These are phyloP conservation scores for Vesta saturnalis DNA, from an alignment of 2,888 invertebrate species.

Conservation along the genomic window DNA sequence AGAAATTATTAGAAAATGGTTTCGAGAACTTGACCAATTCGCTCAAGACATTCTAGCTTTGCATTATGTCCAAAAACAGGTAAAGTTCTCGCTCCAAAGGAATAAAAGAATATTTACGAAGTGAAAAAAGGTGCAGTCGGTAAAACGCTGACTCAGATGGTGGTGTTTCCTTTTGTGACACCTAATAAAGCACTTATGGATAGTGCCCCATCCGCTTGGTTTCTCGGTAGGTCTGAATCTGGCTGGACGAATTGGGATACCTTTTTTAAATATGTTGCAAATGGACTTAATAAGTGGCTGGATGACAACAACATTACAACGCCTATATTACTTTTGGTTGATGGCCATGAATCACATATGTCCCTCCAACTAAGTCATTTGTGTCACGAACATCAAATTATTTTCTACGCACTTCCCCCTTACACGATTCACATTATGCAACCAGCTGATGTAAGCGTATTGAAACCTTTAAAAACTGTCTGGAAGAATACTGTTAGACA, in stretches of 20 bases:
- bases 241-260: slow-evolving; percentile 46
- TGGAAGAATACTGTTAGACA: not conserved
- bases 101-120: too few relatives aligned
- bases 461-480: not conserved
- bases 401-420: not conserved
- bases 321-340: slow-evolving; percentile 45
- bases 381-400: too few relatives aligned
- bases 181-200: slow-evolving; percentile 27
- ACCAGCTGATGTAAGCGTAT: not conserved
- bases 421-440: not conserved
- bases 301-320: slow-evolving; percentile 31
- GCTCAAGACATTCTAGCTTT: not conserved
- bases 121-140: too few relatives aligned
- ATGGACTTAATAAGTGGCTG: too few relatives aligned
- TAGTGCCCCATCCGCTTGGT: slow-evolving; percentile 52
- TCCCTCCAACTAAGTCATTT: slow-evolving; percentile 42
- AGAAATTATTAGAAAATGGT: not conserved
- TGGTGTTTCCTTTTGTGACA: too few relatives aligned
- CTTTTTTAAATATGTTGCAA: slow-evolving; percentile 50
- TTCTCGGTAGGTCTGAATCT: slow-evolving; percentile 44
- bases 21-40: not conserved
- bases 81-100: not conserved
- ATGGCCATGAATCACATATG: slow-evolving; percentile 49
- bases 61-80: not conserved
- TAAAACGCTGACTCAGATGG: too few relatives aligned